Evolutionary conservation across 2,888 invertebrate species (phyloP), one percentile per base, ranked within the genome.

Genomic region (Crossocerus cetratus): DNA sequence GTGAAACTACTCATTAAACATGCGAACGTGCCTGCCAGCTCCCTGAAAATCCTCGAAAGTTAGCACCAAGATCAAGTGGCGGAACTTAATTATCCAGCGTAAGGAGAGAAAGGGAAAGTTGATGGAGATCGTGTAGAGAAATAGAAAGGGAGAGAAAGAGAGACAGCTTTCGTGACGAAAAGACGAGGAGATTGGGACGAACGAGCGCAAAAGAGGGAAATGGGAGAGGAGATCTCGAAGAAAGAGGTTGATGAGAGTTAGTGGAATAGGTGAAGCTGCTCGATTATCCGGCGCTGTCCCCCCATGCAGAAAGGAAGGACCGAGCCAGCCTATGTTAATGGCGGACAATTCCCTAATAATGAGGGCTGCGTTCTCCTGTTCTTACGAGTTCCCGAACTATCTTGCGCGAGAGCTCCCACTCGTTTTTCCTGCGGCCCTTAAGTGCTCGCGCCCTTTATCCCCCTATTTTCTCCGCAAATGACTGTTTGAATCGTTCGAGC

Each of bases 81-180:
- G 53, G 63, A 42, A 67, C 69, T 79, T 79, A 76, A 79, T 79
- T 79, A 79, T 79, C 74, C 76, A 69, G 73, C 76, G 65, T 73
- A 45, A 16, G 45, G 45, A 45, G 56, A 1, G 64, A 23, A 21
- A 59, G 14, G n/a, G 49, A 18, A 23, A 59, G 16, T 57, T 14
- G 32, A 57, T 53, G 43, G 44, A 45, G 20, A 22, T 16, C 21
- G 44, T 55, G 68, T 64, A 22, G 21, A 60, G 16, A 45, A 53
- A 44, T 64, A 56, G 66, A 16, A 62, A 71, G 70, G 59, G 72
- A 60, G n/a, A 16, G 23, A 44, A 20, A 42, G n/a, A 11, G 22
- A 16, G 32, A 53, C 21, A 58, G 16, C 53, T 14, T 21, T 54
- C 45, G 43, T 8, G 32, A 60, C 13, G 20, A 21, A 21, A 22